phyloP scores from a whole-genome alignment of 2,888 invertebrate genomes.

The Odontomyia ornata region DNA sequence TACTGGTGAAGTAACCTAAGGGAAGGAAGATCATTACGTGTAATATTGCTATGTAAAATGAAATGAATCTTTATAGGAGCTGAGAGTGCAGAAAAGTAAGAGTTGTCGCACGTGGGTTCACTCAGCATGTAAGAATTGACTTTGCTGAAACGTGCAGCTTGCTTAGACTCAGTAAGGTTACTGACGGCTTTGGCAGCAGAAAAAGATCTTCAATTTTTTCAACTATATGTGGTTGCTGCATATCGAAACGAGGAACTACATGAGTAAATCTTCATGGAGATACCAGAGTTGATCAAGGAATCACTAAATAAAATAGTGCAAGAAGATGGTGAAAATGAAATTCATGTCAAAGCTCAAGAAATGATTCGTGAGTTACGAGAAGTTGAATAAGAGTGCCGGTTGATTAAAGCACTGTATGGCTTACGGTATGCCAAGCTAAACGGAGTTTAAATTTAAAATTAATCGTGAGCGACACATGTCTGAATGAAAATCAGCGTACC shows the following conservation, averaged over 20 bases:
- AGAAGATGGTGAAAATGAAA: no score
- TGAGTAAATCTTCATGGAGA: conserved; percentile 2
- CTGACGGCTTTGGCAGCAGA: conserved; percentile 30
- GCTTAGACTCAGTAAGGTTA: conserved; percentile 39
- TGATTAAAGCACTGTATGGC: no score
- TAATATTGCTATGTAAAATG: conserved; percentile 19
- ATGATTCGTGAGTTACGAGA: no score
- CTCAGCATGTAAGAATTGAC: background rate
- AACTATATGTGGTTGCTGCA: conserved; percentile 12
- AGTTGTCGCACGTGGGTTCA: no score
- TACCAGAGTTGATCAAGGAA: no score
- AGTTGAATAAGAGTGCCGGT: no score
- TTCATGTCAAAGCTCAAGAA: no score
- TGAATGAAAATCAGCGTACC: no score
- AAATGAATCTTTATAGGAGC: conserved; percentile 12
- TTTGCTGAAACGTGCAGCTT: conserved; percentile 17
- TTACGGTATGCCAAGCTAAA: no score
- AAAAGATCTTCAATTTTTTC: background rate
- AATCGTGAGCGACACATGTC: no score
- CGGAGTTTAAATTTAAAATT: no score
- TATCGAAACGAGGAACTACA: conserved; percentile 5
- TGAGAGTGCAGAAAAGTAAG: conserved; percentile 1
- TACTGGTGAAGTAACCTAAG: conserved; percentile 11
- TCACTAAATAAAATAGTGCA: no score
- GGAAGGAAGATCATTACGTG: conserved; percentile 20